Evolutionary conservation across 2,113 vertebrate species (phyloP).

Genomic region (Sebastes fasciatus): DNA sequence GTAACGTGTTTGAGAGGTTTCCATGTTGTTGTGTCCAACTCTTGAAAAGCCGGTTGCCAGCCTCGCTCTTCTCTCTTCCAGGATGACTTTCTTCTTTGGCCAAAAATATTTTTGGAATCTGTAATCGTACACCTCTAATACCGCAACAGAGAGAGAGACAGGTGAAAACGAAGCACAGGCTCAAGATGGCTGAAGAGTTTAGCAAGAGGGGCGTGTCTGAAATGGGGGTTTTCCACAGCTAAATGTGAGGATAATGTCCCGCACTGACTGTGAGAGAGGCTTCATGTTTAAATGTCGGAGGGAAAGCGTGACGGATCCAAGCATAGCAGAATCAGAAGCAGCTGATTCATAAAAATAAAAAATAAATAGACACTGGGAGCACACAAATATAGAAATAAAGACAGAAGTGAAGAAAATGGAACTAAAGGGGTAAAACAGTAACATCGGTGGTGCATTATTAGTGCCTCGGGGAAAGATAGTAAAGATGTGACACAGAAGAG

Average conservation of each 20-base stretch:
- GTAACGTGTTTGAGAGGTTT: not conserved
- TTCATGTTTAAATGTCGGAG: not conserved
- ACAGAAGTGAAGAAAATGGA: not conserved
- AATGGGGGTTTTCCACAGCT: not conserved
- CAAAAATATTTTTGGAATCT: slow-evolving; percentile 66
- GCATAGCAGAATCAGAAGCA: slow-evolving; percentile 35
- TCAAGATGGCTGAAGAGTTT: slow-evolving; percentile 12
- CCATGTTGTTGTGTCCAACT: not conserved
- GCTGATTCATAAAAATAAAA: slow-evolving; percentile 31
- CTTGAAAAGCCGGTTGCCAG: not conserved
- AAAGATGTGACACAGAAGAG: slow-evolving; percentile 27
- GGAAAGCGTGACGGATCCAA: slow-evolving; percentile 11
- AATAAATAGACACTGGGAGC: not conserved
- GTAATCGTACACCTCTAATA: slow-evolving; percentile 52
- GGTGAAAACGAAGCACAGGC: slow-evolving; percentile 30
- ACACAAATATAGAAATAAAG: slow-evolving; percentile 24
- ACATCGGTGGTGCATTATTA: slow-evolving; percentile 32
- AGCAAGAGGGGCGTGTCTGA: slow-evolving; percentile 17
- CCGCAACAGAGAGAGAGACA: slow-evolving; percentile 22
- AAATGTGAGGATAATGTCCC: slow-evolving; percentile 23
- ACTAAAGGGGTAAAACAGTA: slow-evolving; percentile 26
- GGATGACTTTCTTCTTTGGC: slow-evolving; percentile 8
- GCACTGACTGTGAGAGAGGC: slow-evolving; percentile 10
- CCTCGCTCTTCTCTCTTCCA: not conserved
- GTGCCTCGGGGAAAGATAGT: slow-evolving; percentile 37